These are phyloP conservation scores for Diplolepis rosae DNA, from an alignment of 2,888 invertebrate genomes.

Conservation along the genomic window DNA sequence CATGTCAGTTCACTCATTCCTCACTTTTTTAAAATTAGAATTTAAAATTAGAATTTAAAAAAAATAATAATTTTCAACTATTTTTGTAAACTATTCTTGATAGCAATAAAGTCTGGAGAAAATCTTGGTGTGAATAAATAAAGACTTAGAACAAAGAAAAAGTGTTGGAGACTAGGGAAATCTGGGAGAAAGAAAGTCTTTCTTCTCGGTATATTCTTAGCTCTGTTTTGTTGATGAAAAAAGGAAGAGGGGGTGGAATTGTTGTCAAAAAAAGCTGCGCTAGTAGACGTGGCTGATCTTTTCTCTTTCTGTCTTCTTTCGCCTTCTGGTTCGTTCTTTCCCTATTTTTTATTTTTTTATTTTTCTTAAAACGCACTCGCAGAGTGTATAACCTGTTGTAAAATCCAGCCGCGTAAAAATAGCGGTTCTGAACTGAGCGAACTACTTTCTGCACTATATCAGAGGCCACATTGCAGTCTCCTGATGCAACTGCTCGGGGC, in stretches of 20 bases:
- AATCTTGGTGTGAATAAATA: not conserved
- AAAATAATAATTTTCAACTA: too few relatives aligned
- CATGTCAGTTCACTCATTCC: not conserved
- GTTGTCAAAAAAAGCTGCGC: conserved; percentile 58
- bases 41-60: too few relatives aligned
- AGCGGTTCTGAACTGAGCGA: conserved; percentile 52
- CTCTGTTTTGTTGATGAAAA: conserved; percentile 52
- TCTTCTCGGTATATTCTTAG: conserved; percentile 62
- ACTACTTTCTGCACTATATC: conserved; percentile 46
- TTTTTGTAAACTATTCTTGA: too few relatives aligned
- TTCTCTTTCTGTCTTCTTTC: conserved; percentile 34
- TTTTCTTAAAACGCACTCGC: conserved; percentile 54
- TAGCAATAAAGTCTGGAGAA: not conserved
- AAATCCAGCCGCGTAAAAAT: conserved; percentile 67
- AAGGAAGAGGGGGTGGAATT: conserved; percentile 55
- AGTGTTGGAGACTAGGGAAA: not conserved
- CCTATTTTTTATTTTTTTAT: conserved; percentile 44
- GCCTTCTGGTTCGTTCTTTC: conserved; percentile 35
- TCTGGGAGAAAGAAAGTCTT: conserved; percentile 53
- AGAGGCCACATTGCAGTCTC: conserved; percentile 49
- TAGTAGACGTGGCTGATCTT: conserved; percentile 43
- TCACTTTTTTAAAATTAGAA: not conserved
- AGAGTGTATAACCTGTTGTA: conserved; percentile 65
- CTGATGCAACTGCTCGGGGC: conserved; percentile 54
- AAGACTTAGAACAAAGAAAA: too few relatives aligned